Percentiles rank a stretch among this genome's conserved stretches.
Evolutionary conservation across 2,113 vertebrate species (phyloP).

Genomic region (Oncorhynchus mykiss): DNA sequence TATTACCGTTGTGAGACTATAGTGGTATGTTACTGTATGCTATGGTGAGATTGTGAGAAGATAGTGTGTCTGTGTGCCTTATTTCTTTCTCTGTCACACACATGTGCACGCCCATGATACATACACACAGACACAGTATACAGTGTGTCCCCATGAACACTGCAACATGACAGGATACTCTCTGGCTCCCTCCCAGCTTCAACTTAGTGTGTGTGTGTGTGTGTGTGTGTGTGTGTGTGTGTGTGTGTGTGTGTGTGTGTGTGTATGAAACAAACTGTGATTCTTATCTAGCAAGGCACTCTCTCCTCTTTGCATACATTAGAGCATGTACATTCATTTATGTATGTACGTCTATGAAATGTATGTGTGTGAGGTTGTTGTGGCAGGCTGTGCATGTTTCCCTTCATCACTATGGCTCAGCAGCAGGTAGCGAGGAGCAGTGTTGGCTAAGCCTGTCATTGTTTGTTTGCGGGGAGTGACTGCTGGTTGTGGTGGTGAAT

Average conservation of each 20-base stretch:
- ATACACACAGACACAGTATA: neutral
- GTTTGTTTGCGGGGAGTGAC: conserved; percentile 19
- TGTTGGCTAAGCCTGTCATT: conserved; percentile 14
- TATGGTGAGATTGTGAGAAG: too few species aligned
- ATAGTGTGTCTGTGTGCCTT: too few species aligned
- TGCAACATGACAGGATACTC: too few species aligned
- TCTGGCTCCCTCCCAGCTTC: neutral
- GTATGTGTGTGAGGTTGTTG: conserved; percentile 9
- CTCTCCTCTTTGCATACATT: too few species aligned
- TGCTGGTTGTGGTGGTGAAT: conserved; percentile 15
- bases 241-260: neutral
- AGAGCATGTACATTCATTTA: conserved; percentile 10
- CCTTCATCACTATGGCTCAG: conserved; percentile 3
- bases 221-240: neutral
- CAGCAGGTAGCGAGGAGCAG: neutral
- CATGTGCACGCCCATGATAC: neutral
- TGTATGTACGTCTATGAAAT: neutral
- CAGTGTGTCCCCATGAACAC: neutral
- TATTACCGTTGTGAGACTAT: too few species aligned
- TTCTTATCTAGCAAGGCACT: too few species aligned
- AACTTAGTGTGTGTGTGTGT: neutral
- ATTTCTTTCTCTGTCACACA: neutral
- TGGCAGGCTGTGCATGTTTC: conserved; percentile 14
- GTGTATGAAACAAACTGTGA: neutral
- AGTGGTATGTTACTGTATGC: too few species aligned